Conservation (phyloP, 2,797 vertebrate species). For the Rhynchotus rufescens region DNA sequence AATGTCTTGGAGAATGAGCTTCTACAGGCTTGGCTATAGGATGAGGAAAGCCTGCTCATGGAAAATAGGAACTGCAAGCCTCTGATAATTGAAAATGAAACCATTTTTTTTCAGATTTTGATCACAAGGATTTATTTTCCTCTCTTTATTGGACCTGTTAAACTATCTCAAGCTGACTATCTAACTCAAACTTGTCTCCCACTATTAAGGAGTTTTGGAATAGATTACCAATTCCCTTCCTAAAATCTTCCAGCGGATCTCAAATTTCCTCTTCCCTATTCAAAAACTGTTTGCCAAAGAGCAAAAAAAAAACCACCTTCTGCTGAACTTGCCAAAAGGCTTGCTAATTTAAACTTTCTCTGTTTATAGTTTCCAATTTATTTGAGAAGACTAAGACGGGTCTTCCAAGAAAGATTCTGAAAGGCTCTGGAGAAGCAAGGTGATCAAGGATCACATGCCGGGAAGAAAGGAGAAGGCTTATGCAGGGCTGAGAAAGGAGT, state of each 20-base stretch:
- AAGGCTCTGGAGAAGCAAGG: neutral
- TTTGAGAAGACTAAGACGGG: neutral
- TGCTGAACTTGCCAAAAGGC: neutral
- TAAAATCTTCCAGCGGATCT: neutral
- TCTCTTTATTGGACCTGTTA: neutral
- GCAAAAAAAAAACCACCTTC: neutral
- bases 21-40: neutral
- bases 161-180: neutral
- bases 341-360: neutral
- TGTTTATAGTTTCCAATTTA: neutral
- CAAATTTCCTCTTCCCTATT: neutral
- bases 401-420: neutral
- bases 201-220: neutral
- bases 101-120: neutral
- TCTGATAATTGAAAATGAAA: neutral
- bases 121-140: neutral
- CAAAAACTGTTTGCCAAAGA: accelerated
- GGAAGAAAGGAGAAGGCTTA: neutral
- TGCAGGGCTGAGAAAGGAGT: neutral
- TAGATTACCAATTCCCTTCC: neutral
- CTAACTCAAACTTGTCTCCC: neutral
- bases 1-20: neutral
- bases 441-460: accelerated
- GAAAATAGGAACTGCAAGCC: neutral
- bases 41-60: neutral